Evolutionary conservation across 2,888 invertebrate species (phyloP).

Genomic region (Macaria liturata): DNA sequence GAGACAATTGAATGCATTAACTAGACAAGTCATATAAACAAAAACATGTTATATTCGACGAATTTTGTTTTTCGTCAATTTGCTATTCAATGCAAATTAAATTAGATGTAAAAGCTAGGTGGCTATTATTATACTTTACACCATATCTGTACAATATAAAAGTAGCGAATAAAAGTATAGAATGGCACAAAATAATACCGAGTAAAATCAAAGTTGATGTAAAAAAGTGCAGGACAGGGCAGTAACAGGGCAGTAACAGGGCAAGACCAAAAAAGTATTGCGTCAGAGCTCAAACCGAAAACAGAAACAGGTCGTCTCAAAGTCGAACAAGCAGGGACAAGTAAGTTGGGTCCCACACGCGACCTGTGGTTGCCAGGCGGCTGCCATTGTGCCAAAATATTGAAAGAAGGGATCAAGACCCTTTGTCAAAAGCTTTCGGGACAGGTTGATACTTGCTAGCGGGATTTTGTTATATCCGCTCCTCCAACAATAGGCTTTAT

Average conservation of each 20-base stretch:
- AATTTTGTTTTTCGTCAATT: slow-evolving; percentile 20
- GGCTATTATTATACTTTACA: too few relatives aligned
- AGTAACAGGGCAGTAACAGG: too few relatives aligned
- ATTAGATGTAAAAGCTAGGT: background rate
- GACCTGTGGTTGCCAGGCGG: slow-evolving; percentile 36
- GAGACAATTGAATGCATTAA: slow-evolving; percentile 50
- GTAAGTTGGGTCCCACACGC: slow-evolving; percentile 29
- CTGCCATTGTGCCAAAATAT: slow-evolving; percentile 42
- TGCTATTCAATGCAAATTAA: slow-evolving; percentile 16
- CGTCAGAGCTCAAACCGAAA: slow-evolving; percentile 13
- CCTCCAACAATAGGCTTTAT: slow-evolving; percentile 29
- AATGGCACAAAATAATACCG: too few relatives aligned
- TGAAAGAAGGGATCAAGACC: slow-evolving; percentile 42
- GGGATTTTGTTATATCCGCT: slow-evolving; percentile 29
- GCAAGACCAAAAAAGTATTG: slow-evolving; percentile 7
- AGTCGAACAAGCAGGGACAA: slow-evolving; percentile 31
- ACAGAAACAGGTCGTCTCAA: slow-evolving; percentile 38
- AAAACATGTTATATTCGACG: slow-evolving; percentile 41
- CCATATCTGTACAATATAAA: too few relatives aligned
- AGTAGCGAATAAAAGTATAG: too few relatives aligned
- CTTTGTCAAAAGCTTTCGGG: slow-evolving; percentile 36
- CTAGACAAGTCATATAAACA: slow-evolving; percentile 25
- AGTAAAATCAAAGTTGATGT: too few relatives aligned
- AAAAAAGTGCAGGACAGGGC: background rate
- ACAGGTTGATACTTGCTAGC: slow-evolving; percentile 45